Evolutionary conservation across 2,888 invertebrate genomes (phyloP).

Genomic region (Isoperla grammatica): DNA sequence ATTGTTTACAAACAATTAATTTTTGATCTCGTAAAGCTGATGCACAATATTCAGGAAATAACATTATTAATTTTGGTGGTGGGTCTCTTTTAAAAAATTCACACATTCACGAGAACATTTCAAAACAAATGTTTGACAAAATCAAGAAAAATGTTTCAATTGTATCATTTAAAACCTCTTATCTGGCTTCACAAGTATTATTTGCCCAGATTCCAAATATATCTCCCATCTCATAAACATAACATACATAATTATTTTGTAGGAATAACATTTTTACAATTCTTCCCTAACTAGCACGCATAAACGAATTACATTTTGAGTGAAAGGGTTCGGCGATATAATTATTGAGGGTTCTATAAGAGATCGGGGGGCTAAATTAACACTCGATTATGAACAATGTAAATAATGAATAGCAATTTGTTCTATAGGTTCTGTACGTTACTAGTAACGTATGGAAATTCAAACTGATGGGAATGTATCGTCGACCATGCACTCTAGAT

Average conservation of each 20-base stretch:
- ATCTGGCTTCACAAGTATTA: no score
- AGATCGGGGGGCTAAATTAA: no score
- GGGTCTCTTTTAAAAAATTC: no score
- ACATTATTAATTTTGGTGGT: no score
- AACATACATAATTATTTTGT: slow-evolving; percentile 16
- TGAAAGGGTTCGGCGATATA: slow-evolving; percentile 12
- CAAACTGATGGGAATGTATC: background rate
- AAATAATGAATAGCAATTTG: background rate
- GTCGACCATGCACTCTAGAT: slow-evolving; percentile 8
- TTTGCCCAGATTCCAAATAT: background rate
- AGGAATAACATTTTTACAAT: slow-evolving; percentile 4
- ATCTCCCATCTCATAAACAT: slow-evolving; percentile 7
- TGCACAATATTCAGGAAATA: no score
- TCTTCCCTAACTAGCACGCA: slow-evolving; percentile 5
- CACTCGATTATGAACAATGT: background rate
- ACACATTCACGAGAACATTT: no score
- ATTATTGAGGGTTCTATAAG: background rate
- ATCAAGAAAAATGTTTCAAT: no score
- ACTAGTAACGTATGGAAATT: background rate
- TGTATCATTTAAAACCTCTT: no score
- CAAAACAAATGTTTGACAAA: no score
- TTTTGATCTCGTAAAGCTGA: no score
- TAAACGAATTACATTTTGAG: slow-evolving; percentile 6
- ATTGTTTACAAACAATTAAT: slow-evolving; percentile 9
- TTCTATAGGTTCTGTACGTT: background rate